Conservation (phyloP, 2,888 invertebrate species). For the Ormyrus pomaceus region DNA sequence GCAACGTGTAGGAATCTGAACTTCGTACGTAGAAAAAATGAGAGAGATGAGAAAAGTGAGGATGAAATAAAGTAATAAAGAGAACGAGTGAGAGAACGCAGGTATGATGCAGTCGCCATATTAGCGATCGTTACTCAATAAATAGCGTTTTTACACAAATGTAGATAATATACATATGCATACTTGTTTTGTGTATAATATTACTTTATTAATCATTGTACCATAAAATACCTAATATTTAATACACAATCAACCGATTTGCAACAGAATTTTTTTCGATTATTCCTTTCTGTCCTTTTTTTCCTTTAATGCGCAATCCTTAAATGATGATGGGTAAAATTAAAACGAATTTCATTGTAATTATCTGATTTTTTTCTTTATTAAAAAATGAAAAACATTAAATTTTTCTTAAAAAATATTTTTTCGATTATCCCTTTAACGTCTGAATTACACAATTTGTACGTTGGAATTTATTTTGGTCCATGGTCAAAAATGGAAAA, state of each 20-base stretch:
- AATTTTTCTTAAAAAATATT: too few relatives aligned
- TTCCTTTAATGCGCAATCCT: too few relatives aligned
- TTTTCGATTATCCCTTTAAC: too few relatives aligned
- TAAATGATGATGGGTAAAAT: too few relatives aligned
- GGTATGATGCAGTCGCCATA: conserved; percentile 9
- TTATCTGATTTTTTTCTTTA: too few relatives aligned
- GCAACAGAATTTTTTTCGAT: conserved; percentile 55
- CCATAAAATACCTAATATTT: conserved; percentile 63
- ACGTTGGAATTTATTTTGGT: too few relatives aligned
- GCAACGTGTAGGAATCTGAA: conserved; percentile 6
- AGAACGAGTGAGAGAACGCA: conserved; percentile 21
- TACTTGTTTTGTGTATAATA: conserved; percentile 64
- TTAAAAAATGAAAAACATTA: too few relatives aligned
- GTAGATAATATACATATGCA: conserved; percentile 58
- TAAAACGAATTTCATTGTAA: too few relatives aligned
- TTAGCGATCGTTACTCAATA: conserved; percentile 50
- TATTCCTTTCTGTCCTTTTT: background rate
- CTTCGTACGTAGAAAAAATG: conserved; percentile 11
- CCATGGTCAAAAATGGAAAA: too few relatives aligned
- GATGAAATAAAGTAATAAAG: background rate
- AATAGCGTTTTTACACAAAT: conserved; percentile 51
- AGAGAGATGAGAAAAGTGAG: background rate
- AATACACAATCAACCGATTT: conserved; percentile 68
- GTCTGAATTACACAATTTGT: too few relatives aligned
- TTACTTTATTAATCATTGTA: conserved; percentile 65